Base-by-base conservation (phyloP, 1,140 invertebrate species). In the Aricia agestis region DNA sequence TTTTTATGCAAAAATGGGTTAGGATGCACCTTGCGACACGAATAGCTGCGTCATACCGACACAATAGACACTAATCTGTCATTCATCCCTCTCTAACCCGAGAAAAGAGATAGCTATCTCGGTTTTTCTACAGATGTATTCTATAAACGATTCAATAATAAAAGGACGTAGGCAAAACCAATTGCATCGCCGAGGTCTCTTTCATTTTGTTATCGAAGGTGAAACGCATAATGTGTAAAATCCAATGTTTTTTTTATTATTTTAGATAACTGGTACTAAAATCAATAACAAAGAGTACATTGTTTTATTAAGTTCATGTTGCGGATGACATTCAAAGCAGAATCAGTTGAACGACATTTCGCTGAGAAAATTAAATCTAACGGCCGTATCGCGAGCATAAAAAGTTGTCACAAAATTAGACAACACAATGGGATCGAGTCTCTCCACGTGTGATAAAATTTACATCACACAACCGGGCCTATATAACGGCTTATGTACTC, bases 1-100 rank as follows among this genome's bases (percentile, higher is more conserved):
- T 85, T 85, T 86, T 84, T 83, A 82, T 80, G 78, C 85, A 86
- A 86, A 88, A 90, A 89, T 87, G 85, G 85, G 85, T 89, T 87
- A 82, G 66, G 66, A 72, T 79, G 79, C 88, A 90, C 88, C 88
- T 90, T 90, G 86, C 86, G 66, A 73, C 71, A 69, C 76, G 80
- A 80, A 81, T 82, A 78, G 78, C 78, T 66, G 74, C 79, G 76
- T 81, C 80, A 83, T 80, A 67, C 65, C 70, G 68, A 67, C 72
- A 84, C 81, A 86, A 83, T 82, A 70, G 77, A 25, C 76, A 66
- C 71, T 86, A 87, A 85, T 87, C 83, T 83, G 74, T 69, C 41
- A 52, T 71, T 32, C 73, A 75, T 83, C 78, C 75, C 81, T 32
- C 80, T 85, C 79, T 72, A 52, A 52, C 11, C 3, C 45, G 11